Base-by-base conservation (phyloP, 1,140 invertebrate species). In the Monochamus saltuarius region DNA sequence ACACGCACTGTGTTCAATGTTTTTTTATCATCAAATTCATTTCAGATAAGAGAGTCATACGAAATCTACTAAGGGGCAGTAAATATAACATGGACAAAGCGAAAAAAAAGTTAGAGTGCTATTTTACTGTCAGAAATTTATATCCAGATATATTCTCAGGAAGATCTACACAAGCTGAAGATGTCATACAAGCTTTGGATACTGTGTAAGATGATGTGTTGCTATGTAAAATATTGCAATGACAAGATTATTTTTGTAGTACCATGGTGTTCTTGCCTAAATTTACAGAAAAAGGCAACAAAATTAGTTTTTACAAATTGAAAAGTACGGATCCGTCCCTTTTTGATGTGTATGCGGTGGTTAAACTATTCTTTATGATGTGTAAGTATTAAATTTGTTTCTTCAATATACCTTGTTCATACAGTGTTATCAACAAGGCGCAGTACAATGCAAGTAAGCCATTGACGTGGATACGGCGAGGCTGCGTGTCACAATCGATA, bases 341-440 rank as follows among this genome's bases (percentile, higher is more conserved):
- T 61, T 70, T 84, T 52, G 79, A 80, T 66, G 81, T 84, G 67
- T 72, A 74, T 6, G 79, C 82, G 52, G 77, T 75, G 0, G 72
- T 84, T 1, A 77, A 80, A 53, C 74, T 81, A 3, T 83, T 84
- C 71, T 83, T 83, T 67, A 83, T 84, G 78, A 42, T 66, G 3
- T 62, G 68, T 70, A 62, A 68, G 65, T 61, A 53, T 34, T 29
- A 3, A 29, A n/a, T n/a, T 29, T 29, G 2, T 29, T 29, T 6
- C 22, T 6, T 29, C 22, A n/a, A n/a, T n/a, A n/a, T n/a, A n/a
- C n/a, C n/a, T n/a, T n/a, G n/a, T n/a, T n/a, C n/a, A n/a, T n/a
- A n/a, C n/a, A n/a, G n/a, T n/a, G n/a, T n/a, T n/a, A n/a, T n/a
- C n/a, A n/a, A n/a, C n/a, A n/a, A n/a, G n/a, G n/a, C n/a, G n/a